phyloP scores from a whole-genome alignment of 1,140 invertebrate species.

The Drosophila novamexicana region DNA sequence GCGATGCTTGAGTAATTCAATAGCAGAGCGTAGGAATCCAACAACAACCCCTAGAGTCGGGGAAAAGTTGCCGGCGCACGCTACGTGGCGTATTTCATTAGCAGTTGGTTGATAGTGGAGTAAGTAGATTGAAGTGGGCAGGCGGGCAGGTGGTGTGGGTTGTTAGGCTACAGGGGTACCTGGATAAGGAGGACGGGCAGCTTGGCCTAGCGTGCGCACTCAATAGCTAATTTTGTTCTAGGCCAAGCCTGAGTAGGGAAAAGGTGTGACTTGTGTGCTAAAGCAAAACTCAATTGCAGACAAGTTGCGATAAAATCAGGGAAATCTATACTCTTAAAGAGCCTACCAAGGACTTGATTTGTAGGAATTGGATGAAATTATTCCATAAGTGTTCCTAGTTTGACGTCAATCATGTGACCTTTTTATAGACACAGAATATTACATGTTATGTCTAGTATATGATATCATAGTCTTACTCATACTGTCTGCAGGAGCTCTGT shows the following conservation, averaged over 20 bases:
- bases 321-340: too few relatives aligned
- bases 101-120: conserved; percentile 60
- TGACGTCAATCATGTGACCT: too few relatives aligned
- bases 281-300: conserved; percentile 55
- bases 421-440: too few relatives aligned
- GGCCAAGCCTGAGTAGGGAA: conserved; percentile 29
- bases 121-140: conserved; percentile 35
- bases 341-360: background rate
- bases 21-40: conserved; percentile 51
- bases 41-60: conserved; percentile 35
- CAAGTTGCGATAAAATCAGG: conserved; percentile 41
- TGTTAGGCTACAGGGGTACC: background rate
- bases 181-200: background rate
- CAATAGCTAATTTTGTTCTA: conserved; percentile 47
- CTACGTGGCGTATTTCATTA: conserved; percentile 79
- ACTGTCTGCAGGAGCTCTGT: conserved; percentile 10
- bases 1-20: conserved; percentile 76
- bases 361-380: too few relatives aligned
- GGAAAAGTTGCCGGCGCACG: conserved; percentile 66
- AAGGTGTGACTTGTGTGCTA: conserved; percentile 39
- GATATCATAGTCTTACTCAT: conserved; percentile 3
- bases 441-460: too few relatives aligned
- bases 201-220: conserved; percentile 27
- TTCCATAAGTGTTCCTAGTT: too few relatives aligned
- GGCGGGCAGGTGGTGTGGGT: background rate